phyloP scores from a whole-genome alignment of 2,797 vertebrate species.

The Rallus crepitans region DNA sequence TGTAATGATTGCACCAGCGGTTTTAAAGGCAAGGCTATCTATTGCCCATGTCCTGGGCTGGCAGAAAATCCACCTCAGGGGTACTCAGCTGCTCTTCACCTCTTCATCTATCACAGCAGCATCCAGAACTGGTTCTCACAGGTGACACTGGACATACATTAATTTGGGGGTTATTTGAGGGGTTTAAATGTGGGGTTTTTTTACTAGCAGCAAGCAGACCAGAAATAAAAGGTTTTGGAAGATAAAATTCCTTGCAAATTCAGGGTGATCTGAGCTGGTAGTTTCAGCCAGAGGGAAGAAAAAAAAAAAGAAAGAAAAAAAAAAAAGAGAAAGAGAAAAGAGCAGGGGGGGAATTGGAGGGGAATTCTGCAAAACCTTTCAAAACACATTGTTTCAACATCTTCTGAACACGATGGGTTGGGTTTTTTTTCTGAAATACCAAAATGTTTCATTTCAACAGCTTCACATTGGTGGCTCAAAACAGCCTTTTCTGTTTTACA shows the following conservation, averaged over 20 bases:
- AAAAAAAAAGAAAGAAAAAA: not conserved
- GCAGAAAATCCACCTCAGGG: not conserved
- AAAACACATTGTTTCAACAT: conserved; percentile 66
- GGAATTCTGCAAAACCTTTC: conserved; percentile 37
- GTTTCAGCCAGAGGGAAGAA: not conserved
- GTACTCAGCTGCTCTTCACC: not conserved
- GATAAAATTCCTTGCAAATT: not conserved
- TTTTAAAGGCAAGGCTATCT: not conserved
- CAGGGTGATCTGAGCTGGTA: conserved; percentile 6
- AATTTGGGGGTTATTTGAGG: not conserved
- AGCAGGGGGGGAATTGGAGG: not conserved
- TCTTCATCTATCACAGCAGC: not conserved
- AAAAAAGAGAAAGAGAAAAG: conserved; percentile 13
- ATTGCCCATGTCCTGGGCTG: not conserved
- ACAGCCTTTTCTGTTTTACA: conserved; percentile 36
- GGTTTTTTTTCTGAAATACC: conserved; percentile 25
- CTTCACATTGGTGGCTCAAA: not conserved
- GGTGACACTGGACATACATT: not conserved
- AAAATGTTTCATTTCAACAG: conserved; percentile 39
- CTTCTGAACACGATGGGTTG: conserved; percentile 45
- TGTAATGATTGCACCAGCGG: not conserved
- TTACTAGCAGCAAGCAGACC: not conserved
- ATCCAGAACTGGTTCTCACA: not conserved
- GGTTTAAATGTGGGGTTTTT: not conserved
- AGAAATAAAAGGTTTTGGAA: conserved; percentile 25